Evolutionary conservation across 2,888 invertebrate genomes (phyloP), one percentile per base, ranked within the genome.

Genomic region (Coelogynopora nodosa): DNA sequence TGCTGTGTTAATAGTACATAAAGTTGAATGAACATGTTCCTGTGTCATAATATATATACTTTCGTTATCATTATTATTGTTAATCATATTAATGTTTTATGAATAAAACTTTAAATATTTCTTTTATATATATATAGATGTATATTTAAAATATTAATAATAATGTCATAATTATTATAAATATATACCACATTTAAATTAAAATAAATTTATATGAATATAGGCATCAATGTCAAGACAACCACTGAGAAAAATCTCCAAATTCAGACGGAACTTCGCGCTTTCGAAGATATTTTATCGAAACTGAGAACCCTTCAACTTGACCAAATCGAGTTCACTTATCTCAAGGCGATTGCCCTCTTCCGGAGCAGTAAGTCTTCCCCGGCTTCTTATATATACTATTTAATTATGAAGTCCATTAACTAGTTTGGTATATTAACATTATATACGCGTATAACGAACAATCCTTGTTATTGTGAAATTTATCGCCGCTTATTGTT

Each of bases 321-420:
- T 0, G 96, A 97, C 90, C 93, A 93, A 0, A 95, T 95, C 87
- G 97, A 98, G 90, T 96, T 94, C 90, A 94, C 95, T 0, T 96
- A 95, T 91, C 93, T 97, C 67, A 93, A 96, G 87, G 95, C 95
- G n/a, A 94, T 97, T 86, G 94, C 95, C 0, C 93, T 97, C 10
- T 97, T 97, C 92, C 95, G 95, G 90, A 94, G 95, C 74, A 94
- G 94, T 89, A 92, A 89, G 90, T 49, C 18, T n/a, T n/a, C n/a
- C n/a, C n/a, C n/a, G n/a, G n/a, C n/a, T n/a, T n/a, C n/a, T n/a
- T n/a, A n/a, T n/a, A n/a, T n/a, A n/a, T n/a, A n/a, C n/a, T n/a
- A n/a, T n/a, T n/a, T n/a, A n/a, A n/a, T n/a, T n/a, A n/a, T n/a
- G n/a, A n/a, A n/a, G n/a, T n/a, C n/a, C 5, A 49, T 49, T 49